Base-by-base conservation (phyloP, 2,888 invertebrate genomes). In the Oscheius sp. region DNA sequence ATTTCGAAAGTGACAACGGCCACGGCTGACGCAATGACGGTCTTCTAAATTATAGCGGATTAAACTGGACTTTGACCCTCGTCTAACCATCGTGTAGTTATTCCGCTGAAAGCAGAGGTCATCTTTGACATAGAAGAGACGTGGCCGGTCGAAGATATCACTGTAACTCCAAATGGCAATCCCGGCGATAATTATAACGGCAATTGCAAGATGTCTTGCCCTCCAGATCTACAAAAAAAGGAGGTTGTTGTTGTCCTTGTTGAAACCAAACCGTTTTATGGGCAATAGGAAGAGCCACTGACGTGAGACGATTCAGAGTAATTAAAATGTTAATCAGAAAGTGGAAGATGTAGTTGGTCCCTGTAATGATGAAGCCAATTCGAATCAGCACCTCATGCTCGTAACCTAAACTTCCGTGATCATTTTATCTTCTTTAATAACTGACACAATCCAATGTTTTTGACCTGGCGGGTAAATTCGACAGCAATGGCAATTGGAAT, bases 191-290 rank as follows among this genome's bases (percentile, higher is more conserved):
- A 18, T 16, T 35, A 35, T 59, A 16, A n/a, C n/a, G 0, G 41
- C 29, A 16, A 41, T 29, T 7, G 13, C 3, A n/a, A 35, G 18
- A 13, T 35, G 29, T 1, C 18, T 3, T 7, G n/a, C 13, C 12
- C 41, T 29, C 59, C 59, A 59, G 35, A 59, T 29, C 59, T 59
- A n/a, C 18, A 59, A 59, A 16, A 9, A 35, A 35, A n/a, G n/a
- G n/a, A n/a, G n/a, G n/a, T n/a, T n/a, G n/a, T 35, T 2, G 3
- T 35, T 35, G 35, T 35, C 9, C 3, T 35, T 3, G 35, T 16
- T 1, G 16, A 2, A 16, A 12, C 41, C 35, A 35, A 16, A 63
- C 63, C 45, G 25, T 63, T 21, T 63, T 63, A 46, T 63, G 63
- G 1, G 23, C 46, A 1, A 46, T 18, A 6, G 63, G 63, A 13